Base-by-base conservation (phyloP, 1,140 invertebrate species). In the Saccostrea glomerata region DNA sequence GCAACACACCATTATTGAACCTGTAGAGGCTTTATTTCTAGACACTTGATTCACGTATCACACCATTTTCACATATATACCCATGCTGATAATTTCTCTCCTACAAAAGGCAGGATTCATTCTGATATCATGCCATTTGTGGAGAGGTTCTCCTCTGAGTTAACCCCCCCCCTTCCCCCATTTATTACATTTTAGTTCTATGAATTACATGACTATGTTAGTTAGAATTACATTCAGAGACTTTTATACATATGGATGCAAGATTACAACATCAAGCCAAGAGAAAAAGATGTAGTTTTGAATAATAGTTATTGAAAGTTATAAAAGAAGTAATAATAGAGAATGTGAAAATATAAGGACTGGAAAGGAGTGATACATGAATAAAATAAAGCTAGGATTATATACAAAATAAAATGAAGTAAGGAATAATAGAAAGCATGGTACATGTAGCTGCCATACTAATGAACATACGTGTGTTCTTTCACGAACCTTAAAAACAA, bases 401-500 rank as follows among this genome's bases (percentile, higher is more conserved):
- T 60, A 60, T 30, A 73, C n/a, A 25, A 25, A 30, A 73, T 15
- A 77, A 77, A 77, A 30, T 12, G 20, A 20, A 77, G 70, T 15
- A 77, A 7, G 70, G 30, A 77, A 73, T 63, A 30, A 25, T 13
- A n/a, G 23, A 77, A 30, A 77, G 70, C 23, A 36, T 12, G 70
- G 25, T 77, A 77, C 70, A 12, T 15, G 25, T 15, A 36, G 15
- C 12, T 30, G 58, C 25, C 13, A 30, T 77, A 77, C 70, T 77
- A 25, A 77, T 30, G 25, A 12, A 77, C 70, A 77, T 77, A 77
- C 70, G 70, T 77, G 70, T 77, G 70, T 77, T 77, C 70, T 36
- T 30, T 77, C 70, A 77, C 30, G 70, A 77, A 77, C 70, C 70
- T 77, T 84, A 17, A 84, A 84, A 84, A 84, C 73, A 82, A 82